phyloP scores from a whole-genome alignment of 2,888 invertebrate genomes.

The Brenthis hecate region DNA sequence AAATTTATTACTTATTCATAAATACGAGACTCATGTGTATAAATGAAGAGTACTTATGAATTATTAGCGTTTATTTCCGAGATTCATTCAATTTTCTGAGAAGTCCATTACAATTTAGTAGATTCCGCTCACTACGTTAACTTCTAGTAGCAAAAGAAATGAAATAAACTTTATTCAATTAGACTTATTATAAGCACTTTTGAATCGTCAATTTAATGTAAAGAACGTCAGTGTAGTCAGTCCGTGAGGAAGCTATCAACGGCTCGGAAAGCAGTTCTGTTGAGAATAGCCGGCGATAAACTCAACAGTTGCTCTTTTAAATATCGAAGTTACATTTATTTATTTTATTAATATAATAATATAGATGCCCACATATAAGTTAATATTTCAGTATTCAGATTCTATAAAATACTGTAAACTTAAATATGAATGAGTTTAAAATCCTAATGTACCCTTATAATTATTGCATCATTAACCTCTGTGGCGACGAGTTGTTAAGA shows the following conservation, averaged over 20 bases:
- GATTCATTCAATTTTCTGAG: neutral
- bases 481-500: constrained; percentile 23
- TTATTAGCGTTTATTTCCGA: neutral
- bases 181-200: too few species aligned
- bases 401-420: constrained; percentile 18
- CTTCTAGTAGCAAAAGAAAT: constrained; percentile 6
- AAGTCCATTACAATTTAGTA: neutral
- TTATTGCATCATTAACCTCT: constrained; percentile 31
- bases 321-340: too few species aligned
- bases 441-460: constrained; percentile 30
- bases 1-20: constrained; percentile 4
- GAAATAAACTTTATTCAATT: too few species aligned
- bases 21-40: constrained; percentile 1
- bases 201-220: too few species aligned
- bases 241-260: too few species aligned
- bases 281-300: too few species aligned
- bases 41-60: constrained; percentile 31
- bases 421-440: constrained; percentile 28
- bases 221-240: too few species aligned
- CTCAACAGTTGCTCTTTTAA: too few species aligned
- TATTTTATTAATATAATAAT: too few species aligned
- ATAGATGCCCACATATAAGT: too few species aligned
- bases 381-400: constrained; percentile 11
- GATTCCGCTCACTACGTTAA: neutral
- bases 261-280: too few species aligned